Evolutionary conservation across 30 jellyfish, hydroid and myxozoan species (phyloP).

Genomic region (Mastigias papua): DNA sequence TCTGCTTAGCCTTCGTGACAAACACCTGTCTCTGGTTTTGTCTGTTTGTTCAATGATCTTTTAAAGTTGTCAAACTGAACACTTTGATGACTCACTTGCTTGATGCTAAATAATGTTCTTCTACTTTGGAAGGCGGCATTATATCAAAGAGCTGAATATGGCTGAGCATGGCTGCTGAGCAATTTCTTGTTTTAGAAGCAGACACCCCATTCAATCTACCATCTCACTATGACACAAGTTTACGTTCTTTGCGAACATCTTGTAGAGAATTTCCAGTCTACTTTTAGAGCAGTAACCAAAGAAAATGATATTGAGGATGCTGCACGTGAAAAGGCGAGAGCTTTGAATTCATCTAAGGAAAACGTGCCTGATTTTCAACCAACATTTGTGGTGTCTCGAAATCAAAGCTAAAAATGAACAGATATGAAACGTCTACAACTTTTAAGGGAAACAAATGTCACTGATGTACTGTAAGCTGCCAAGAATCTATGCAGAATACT

Average conservation of each 20-base stretch:
- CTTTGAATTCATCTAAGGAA: not conserved
- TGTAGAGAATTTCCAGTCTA: conserved; percentile 22
- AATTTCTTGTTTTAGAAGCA: conserved; percentile 28
- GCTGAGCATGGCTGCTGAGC: too few relatives aligned
- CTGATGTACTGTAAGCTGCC: conserved; percentile 39
- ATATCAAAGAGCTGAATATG: not conserved
- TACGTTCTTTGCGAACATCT: conserved; percentile 30
- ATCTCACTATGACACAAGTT: not conserved
- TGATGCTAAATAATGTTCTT: conserved; percentile 56
- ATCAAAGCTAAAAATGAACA: not conserved
- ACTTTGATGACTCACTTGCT: not conserved
- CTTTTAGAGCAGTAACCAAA: conserved; percentile 1
- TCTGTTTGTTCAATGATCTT: not conserved
- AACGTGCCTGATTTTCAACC: not conserved
- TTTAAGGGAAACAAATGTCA: conserved; percentile 1
- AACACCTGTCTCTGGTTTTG: not conserved
- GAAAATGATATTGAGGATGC: conserved; percentile 12
- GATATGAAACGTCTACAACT: not conserved
- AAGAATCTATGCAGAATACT: conserved; percentile 17
- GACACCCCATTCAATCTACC: conserved; percentile 5
- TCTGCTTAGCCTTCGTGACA: conserved; percentile 37
- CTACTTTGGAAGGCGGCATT: conserved; percentile 1
- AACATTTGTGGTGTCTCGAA: not conserved
- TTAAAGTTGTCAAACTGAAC: not conserved
- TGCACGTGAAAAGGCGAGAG: conserved; percentile 10